Evolutionary conservation across 2,888 invertebrate genomes (phyloP), one percentile per base, ranked within the genome.

Genomic region (Ormyrus thymus): DNA sequence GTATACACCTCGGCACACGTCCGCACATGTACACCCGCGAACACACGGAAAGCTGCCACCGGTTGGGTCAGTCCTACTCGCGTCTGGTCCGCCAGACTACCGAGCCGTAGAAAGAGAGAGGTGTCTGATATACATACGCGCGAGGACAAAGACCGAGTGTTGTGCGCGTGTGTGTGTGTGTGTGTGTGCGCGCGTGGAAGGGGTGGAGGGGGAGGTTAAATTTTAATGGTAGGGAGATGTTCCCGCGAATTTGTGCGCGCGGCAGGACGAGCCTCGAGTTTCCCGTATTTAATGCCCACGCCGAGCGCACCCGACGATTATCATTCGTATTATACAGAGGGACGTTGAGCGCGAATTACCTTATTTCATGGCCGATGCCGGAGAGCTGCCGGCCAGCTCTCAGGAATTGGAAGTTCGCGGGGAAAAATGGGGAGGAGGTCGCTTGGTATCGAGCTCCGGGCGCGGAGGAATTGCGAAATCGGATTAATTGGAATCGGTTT

Each of bases 41-140:
- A 10, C 7, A 46, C n/a, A n/a, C 15, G 53, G 68, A 50, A 46
- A 53, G 45, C 68, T 59, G 50, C 53, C 69, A 78, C 78, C 74
- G 78, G 78, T 78, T 29, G 69, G 78, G 74, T 78, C 78, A 78
- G 73, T 78, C 78, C 73, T 78, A 64, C 58, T 4, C 10, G 9
- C 43, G 77, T 66, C 72, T 76, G 76, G 76, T 15, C 65, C 64
- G 61, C 59, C 72, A 71, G 77, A 77, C 76, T 64, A 58, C 15
- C 51, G 50, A 3, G 45, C 29, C 29, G 29, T 29, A 48, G 50
- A 51, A 66, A 53, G 11, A 73, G 59, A 59, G 69, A 43, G 55
- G 69, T 62, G 29, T 29, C 29, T 0, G 29, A 29, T 29, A 29
- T 29, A 29, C 29, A 4, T 15, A 51, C 46, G 50, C 50, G 65